A percentile compares a stretch with the other conserved stretches of the same genome.
These are phyloP conservation scores for Hylia prasina DNA, from an alignment of 2,113 vertebrate species.

Conservation along the genomic window DNA sequence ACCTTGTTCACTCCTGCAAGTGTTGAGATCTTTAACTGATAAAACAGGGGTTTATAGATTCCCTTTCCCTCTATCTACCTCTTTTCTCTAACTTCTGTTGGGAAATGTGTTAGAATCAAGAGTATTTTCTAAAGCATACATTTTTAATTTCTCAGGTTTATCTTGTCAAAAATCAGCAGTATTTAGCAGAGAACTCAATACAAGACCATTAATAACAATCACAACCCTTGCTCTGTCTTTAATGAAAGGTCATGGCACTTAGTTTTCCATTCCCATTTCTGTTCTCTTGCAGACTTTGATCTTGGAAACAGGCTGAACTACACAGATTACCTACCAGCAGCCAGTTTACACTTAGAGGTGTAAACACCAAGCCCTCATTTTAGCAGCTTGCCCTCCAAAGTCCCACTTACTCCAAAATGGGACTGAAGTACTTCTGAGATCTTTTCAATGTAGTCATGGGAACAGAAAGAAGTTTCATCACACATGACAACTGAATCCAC, in stretches of 20 bases:
- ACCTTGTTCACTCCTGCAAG: not conserved
- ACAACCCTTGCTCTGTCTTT: not conserved
- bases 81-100: not conserved
- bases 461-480: not conserved
- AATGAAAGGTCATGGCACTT: not conserved
- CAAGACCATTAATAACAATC: not conserved
- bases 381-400: not conserved
- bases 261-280: not conserved
- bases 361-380: not conserved
- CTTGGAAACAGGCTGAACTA: not conserved
- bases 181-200: not conserved
- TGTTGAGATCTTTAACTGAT: not conserved
- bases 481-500: not conserved
- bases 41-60: not conserved
- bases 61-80: not conserved
- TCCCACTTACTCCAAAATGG: rapidly evolving
- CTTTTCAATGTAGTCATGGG: not conserved
- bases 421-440: not conserved
- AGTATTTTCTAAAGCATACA: not conserved
- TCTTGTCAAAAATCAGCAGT: not conserved
- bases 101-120: not conserved
- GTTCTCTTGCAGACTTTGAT: not conserved
- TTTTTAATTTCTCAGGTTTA: not conserved
- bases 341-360: not conserved
- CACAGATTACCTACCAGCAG: not conserved